Evolutionary conservation across 92 coral and sea anemone genomes (phyloP).

Genomic region (Porites rus): DNA sequence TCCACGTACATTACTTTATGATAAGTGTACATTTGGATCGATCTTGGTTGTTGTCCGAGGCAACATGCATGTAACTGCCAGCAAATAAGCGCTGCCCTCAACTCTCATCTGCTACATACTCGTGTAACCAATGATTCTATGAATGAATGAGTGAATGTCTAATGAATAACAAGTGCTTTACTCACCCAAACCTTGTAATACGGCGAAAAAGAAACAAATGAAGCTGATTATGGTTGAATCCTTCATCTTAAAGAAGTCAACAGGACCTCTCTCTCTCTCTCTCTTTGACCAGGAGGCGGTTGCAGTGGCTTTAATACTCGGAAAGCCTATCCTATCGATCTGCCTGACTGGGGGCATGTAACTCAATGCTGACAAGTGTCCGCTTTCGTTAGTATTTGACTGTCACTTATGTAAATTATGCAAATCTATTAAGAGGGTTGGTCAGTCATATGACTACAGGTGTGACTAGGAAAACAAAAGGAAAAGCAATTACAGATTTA

Average conservation of each 20-base stretch:
- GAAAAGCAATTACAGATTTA: no score
- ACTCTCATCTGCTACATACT: background rate
- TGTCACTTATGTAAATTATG: no score
- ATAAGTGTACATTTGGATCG: background rate
- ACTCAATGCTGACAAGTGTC: no score
- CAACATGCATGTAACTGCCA: background rate
- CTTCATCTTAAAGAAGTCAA: background rate
- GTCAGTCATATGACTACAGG: no score
- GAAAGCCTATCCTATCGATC: background rate
- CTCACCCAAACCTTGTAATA: constrained; percentile 10
- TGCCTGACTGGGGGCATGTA: background rate
- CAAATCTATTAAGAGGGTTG: no score
- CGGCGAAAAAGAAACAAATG: background rate
- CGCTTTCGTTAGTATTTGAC: no score
- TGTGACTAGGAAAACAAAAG: no score
- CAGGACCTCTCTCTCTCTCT: no score
- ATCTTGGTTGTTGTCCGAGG: background rate
- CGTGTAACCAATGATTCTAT: background rate
- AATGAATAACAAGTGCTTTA: background rate
- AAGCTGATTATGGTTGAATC: background rate
- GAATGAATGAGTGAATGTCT: background rate
- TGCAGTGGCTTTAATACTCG: no score
- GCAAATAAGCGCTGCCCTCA: background rate
- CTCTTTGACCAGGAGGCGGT: no score
- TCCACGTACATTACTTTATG: background rate